phyloP scores from a whole-genome alignment of 2,888 invertebrate genomes.

The Crioceris asparagi region DNA sequence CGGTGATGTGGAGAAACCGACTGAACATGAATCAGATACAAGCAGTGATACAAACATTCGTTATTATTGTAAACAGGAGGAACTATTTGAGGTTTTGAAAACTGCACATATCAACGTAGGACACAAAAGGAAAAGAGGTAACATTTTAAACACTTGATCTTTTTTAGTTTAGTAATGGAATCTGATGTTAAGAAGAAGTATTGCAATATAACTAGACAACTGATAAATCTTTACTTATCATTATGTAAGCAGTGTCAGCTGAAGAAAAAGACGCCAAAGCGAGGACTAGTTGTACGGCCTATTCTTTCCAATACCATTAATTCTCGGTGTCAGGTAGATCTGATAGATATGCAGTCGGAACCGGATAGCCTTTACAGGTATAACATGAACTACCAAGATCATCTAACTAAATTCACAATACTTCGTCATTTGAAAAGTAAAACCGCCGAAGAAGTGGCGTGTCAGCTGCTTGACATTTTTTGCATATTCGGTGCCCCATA shows the following conservation, averaged over 20 bases:
- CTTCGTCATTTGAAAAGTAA: slow-evolving; percentile 6
- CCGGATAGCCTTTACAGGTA: slow-evolving; percentile 1
- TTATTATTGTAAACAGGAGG: too few species aligned
- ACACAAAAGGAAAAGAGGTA: too few species aligned
- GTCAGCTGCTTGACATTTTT: slow-evolving; percentile 1
- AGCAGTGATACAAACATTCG: too few species aligned
- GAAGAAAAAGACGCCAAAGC: slow-evolving; percentile 3
- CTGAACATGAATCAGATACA: too few species aligned
- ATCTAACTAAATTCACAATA: slow-evolving; percentile 8
- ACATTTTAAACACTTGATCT: too few species aligned
- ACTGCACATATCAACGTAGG: too few species aligned
- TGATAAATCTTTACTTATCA: slow-evolving; percentile 1
- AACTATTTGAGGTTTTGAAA: too few species aligned
- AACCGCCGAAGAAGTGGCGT: background rate
- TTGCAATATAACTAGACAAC: slow-evolving; percentile 2
- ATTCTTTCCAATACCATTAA: slow-evolving; percentile 7
- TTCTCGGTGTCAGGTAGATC: slow-evolving; percentile 9
- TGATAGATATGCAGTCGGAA: slow-evolving; percentile 10
- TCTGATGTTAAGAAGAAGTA: too few species aligned
- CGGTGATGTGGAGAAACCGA: too few species aligned
- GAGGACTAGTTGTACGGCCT: slow-evolving; percentile 8
- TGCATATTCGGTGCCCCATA: background rate
- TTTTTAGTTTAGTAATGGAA: too few species aligned
- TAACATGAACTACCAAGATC: background rate
- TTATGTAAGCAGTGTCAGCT: background rate